Base-by-base conservation (phyloP, 2,797 vertebrate species). In the Spinibarbus caldwelli region DNA sequence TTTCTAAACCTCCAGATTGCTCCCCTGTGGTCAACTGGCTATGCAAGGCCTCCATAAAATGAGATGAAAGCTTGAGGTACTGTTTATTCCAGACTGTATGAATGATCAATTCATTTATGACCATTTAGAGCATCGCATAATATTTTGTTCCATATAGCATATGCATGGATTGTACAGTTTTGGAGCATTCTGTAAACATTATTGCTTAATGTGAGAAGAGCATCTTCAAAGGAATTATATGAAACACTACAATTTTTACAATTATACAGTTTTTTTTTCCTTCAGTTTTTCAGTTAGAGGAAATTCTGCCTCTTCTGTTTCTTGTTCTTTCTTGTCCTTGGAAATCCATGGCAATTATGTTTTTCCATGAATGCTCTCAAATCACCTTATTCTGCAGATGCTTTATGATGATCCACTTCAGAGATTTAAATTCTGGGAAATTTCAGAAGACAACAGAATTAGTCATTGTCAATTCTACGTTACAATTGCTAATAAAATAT, bases 1-100 rank as follows among this genome's bases (percentile, higher is more conserved):
- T 93, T 89, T 92, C 91, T 92, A 92, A 92, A 92, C 88, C 93
- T 93, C 92, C 91, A 84, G 94, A 93, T 93, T 92, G 92, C 92
- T 95, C 94, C 94, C 94, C 93, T 93, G 93, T 92, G 85, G 88
- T 92, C 91, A 93, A 89, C 82, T 89, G 85, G 90, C 87, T 93
- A 89, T 92, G 91, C 93, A 91, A 93, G 93, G 91, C 92, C 94
- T 95, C 95, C 95, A 95, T 95, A 95, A 93, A 95, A 94, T 84
- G 91, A 86, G 89, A 90, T 79, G 87, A 90, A 84, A 87, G 89
- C 91, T 91, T 93, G 87, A 92, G 88, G 91, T 92, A 73, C 89
- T 86, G 91, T 92, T 93, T 90, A 85, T 80, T 87, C 86, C 88
- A 91, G 92, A 91, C 92, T 89, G 66, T 83, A 87, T 85, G 91